Conservation (phyloP, 2,113 vertebrate genomes). For the Arenaria interpres region DNA sequence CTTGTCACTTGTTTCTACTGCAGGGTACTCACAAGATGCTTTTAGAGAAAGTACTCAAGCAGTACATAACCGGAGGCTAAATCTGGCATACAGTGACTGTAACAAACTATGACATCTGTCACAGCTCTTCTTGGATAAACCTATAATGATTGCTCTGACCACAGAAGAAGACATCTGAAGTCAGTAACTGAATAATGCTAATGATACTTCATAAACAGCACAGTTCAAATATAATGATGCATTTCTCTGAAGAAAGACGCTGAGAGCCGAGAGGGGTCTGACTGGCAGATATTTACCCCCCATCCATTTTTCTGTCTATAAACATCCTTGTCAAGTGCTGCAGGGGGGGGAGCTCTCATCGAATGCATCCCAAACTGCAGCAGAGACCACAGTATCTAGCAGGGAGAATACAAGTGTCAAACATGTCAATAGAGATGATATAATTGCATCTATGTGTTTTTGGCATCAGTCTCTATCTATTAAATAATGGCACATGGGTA, state of each 20-base stretch:
- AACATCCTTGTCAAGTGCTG: not conserved
- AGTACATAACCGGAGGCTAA: conserved; percentile 57
- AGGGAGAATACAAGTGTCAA: not conserved
- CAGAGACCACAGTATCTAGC: not conserved
- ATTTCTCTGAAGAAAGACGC: conserved; percentile 25
- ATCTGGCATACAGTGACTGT: conserved; percentile 59
- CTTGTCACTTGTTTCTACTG: conserved; percentile 47
- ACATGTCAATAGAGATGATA: not conserved
- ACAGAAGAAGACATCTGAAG: conserved; percentile 41
- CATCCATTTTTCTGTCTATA: not conserved
- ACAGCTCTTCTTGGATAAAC: conserved; percentile 54
- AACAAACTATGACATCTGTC: conserved; percentile 76
- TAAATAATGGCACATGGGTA: not conserved
- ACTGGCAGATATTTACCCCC: conserved; percentile 35
- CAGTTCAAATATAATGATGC: conserved; percentile 41
- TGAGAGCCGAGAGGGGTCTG: not conserved
- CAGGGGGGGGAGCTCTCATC: not conserved
- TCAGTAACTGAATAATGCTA: conserved; percentile 64
- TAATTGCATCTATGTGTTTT: not conserved
- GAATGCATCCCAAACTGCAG: not conserved
- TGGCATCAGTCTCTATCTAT: not conserved
- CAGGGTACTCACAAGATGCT: conserved; percentile 54
- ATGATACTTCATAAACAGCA: conserved; percentile 63
- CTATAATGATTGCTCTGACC: conserved; percentile 47
- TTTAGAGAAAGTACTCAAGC: conserved; percentile 48